These are phyloP conservation scores for Protonibea diacanthus DNA, from an alignment of 2,797 vertebrate species.

Conservation along the genomic window DNA sequence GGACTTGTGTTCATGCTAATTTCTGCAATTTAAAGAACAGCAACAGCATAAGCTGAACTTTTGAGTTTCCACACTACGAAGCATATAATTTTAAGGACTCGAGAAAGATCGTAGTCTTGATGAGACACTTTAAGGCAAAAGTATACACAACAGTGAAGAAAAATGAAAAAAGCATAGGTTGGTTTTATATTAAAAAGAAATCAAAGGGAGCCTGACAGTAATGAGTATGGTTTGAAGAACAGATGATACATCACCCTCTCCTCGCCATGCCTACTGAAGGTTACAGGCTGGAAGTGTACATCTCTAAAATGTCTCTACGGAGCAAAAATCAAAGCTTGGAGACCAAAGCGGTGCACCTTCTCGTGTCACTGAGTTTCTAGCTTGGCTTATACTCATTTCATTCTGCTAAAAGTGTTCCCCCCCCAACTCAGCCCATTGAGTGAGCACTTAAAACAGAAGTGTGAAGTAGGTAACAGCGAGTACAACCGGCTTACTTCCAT, in stretches of 20 bases:
- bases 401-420: not conserved
- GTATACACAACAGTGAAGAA: not conserved
- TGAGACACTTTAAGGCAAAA: constrained; percentile 18
- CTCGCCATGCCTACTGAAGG: constrained; percentile 13
- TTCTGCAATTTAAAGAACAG: constrained; percentile 8
- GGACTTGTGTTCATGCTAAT: not conserved
- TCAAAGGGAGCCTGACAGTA: constrained; percentile 41
- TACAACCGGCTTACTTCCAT: constrained; percentile 7
- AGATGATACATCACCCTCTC: constrained; percentile 23
- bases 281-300: constrained; percentile 34
- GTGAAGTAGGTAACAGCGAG: constrained; percentile 22
- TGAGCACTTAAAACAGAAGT: constrained; percentile 36
- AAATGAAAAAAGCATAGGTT: constrained; percentile 34
- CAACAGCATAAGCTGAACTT: not conserved
- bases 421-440: not conserved
- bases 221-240: constrained; percentile 35
- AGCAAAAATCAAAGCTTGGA: constrained; percentile 49
- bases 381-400: constrained; percentile 16
- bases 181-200: constrained; percentile 32
- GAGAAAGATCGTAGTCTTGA: not conserved
- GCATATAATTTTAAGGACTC: not conserved
- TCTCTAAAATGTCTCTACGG: constrained; percentile 37
- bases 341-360: constrained; percentile 43
- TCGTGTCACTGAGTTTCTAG: constrained; percentile 25
- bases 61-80: not conserved